Evolutionary conservation across 2,797 vertebrate species (phyloP).

Genomic region (Garrulus glandarius): DNA sequence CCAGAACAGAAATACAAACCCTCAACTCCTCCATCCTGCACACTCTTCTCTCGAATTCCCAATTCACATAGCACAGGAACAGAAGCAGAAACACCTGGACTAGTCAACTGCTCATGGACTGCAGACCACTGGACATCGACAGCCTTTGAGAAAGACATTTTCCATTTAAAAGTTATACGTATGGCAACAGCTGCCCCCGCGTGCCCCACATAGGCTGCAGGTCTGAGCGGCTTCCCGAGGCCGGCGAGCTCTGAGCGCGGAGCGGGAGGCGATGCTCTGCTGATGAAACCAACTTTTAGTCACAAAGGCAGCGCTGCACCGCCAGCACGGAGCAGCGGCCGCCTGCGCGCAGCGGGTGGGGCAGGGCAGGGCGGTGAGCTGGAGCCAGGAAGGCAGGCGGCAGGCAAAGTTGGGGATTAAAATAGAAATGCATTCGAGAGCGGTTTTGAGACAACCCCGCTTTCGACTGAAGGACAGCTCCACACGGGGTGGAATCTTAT

Average conservation of each 20-base stretch:
- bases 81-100: slow-evolving; percentile 64
- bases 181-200: slow-evolving; percentile 10
- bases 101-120: slow-evolving; percentile 60
- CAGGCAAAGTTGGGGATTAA: slow-evolving; percentile 41
- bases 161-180: slow-evolving; percentile 62
- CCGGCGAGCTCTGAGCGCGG: not conserved
- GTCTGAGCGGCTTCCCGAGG: not conserved
- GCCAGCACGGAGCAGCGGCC: not conserved
- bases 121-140: slow-evolving; percentile 65
- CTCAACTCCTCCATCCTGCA: slow-evolving; percentile 62
- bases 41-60: slow-evolving; percentile 61
- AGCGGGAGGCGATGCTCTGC: not conserved
- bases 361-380: not conserved
- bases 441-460: not conserved
- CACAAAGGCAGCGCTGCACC: not conserved
- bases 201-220: not conserved
- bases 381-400: slow-evolving; percentile 28
- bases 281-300: not conserved
- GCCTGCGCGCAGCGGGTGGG: not conserved
- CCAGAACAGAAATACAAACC: slow-evolving; percentile 63
- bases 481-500: not conserved
- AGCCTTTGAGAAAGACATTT: slow-evolving; percentile 73
- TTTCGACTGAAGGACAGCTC: not conserved
- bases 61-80: slow-evolving; percentile 65
- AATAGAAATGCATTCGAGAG: slow-evolving; percentile 38